phyloP scores from a whole-genome alignment of 2,113 vertebrate genomes.

The Pongo pygmaeus region DNA sequence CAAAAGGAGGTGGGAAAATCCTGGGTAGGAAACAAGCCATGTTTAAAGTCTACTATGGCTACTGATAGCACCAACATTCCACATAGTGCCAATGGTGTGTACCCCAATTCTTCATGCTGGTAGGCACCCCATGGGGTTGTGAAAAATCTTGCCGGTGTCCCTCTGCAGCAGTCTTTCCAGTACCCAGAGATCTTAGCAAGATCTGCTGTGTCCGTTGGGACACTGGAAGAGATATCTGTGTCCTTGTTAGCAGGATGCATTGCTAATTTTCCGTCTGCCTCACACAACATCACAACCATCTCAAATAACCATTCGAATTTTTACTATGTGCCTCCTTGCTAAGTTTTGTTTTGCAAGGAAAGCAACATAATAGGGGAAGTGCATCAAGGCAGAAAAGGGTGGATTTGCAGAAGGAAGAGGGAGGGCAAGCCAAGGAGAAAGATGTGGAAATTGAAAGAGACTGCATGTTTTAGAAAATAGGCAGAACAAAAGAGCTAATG shows the following conservation, averaged over 20 bases:
- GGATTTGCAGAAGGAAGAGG: slow-evolving; percentile 29
- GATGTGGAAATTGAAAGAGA: slow-evolving; percentile 41
- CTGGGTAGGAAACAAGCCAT: not conserved
- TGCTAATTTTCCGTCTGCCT: not conserved
- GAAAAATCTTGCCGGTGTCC: not conserved
- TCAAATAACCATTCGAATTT: not conserved
- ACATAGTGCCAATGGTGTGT: too few relatives aligned
- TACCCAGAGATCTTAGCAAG: not conserved
- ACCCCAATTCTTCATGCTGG: not conserved
- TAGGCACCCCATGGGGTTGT: not conserved
- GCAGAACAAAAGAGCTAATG: not conserved
- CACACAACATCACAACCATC: too few relatives aligned
- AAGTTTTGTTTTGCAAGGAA: slow-evolving; percentile 27
- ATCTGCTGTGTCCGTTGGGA: not conserved
- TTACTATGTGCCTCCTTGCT: not conserved
- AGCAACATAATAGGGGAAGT: not conserved
- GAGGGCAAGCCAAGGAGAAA: slow-evolving; percentile 14
- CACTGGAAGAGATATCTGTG: not conserved
- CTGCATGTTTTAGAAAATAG: slow-evolving; percentile 20
- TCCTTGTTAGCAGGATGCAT: not conserved
- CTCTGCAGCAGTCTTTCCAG: not conserved
- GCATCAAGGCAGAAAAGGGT: slow-evolving; percentile 19
- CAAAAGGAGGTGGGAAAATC: not conserved
- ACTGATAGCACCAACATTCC: not conserved
- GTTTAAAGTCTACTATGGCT: not conserved